Evolutionary conservation across 1,140 invertebrate species (phyloP), one percentile per base, ranked within the genome.

Genomic region (Drosophila nebulosa): DNA sequence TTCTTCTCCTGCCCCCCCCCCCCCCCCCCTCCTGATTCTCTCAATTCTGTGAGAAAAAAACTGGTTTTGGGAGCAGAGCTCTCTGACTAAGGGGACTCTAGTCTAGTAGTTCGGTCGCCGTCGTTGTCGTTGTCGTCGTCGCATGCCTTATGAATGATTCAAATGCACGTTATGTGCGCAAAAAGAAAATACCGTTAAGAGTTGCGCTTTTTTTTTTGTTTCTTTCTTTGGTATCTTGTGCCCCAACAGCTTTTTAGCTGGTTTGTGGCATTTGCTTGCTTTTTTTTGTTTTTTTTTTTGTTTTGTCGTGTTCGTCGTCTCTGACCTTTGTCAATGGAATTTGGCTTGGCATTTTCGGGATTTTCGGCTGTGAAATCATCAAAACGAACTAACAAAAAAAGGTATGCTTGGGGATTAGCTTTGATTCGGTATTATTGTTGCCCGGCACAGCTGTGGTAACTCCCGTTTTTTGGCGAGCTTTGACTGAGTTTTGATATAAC

Each of bases 121-220:
- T 60, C 55, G 64, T 75, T 77, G 64, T 62, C 60, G 71, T 66
- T 62, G 68, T 60, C 55, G 64, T 75, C 81, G 81, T 83, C 79
- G 83, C 83, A 83, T 88, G 83, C 78, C 78, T 88, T 88, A 88
- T 88, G 83, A 88, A 88, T 88, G 83, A 88, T 88, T 88, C 83
- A 88, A 88, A 88, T 88, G 83, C 83, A 88, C 79, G 83, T 88
- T 88, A 79, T 86, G 69, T 86, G 74, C 60, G 62, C 66, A 75
- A 68, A 85, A 36, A 62, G 64, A 75, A 79, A 86, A 78, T 78
- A 75, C 81, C 81, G 81, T 86, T 85, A 85, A 81, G 70, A 86
- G 83, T 85, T 86, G 81, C 81, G 69, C 83, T 81, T 80, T 86
- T 85, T 66, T 53, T 52, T 59, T 30, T 50, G 52, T 57, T 59